Conservation (phyloP, 1,140 invertebrate species). For the Diabrotica virgifera region DNA sequence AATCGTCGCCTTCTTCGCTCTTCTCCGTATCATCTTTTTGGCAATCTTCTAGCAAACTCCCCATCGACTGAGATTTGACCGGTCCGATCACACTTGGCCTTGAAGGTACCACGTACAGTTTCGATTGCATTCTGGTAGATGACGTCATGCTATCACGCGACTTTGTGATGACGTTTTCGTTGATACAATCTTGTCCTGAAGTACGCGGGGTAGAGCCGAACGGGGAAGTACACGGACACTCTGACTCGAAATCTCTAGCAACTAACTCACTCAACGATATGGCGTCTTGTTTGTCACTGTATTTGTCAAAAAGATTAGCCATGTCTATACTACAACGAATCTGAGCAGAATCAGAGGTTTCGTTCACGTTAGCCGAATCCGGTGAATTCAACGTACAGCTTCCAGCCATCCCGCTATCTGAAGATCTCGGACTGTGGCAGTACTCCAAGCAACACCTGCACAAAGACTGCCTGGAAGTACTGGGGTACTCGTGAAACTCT, state of each 20-base stretch:
- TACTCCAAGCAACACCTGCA: slow-evolving; percentile 60
- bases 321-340: slow-evolving; percentile 27
- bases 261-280: slow-evolving; percentile 59
- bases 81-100: slow-evolving; percentile 31
- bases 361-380: slow-evolving; percentile 49
- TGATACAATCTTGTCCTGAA: slow-evolving; percentile 55
- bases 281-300: slow-evolving; percentile 17
- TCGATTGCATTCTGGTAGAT: slow-evolving; percentile 48
- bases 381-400: slow-evolving; percentile 70
- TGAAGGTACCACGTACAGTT: slow-evolving; percentile 10
- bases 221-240: slow-evolving; percentile 69
- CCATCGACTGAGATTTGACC: slow-evolving; percentile 33
- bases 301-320: slow-evolving; percentile 27
- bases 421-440: slow-evolving; percentile 64
- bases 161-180: slow-evolving; percentile 52
- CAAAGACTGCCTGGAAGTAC: slow-evolving; percentile 44
- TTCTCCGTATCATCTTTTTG: slow-evolving; percentile 12
- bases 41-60: slow-evolving; percentile 27
- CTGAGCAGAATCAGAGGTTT: slow-evolving; percentile 7
- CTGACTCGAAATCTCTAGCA: slow-evolving; percentile 63
- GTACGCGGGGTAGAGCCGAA: slow-evolving; percentile 67
- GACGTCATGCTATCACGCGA: slow-evolving; percentile 51
- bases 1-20: slow-evolving; percentile 27
- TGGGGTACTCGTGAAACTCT: slow-evolving; percentile 46
- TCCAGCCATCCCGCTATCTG: slow-evolving; percentile 80